Evolutionary conservation across 2,888 invertebrate genomes (phyloP).

Genomic region (Capitulum mitella): DNA sequence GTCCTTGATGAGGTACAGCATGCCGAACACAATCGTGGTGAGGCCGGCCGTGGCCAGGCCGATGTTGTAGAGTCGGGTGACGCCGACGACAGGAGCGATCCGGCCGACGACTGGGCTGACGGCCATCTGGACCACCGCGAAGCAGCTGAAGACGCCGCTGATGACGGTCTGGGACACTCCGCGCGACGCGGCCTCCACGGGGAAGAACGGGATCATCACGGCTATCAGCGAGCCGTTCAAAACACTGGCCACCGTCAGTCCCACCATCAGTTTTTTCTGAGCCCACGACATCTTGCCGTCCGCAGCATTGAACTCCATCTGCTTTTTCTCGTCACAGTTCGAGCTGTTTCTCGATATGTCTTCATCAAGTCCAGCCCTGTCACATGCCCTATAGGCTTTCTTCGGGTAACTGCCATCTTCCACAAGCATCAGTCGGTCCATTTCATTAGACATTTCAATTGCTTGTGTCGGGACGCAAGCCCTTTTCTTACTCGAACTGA

Average conservation of each 20-base stretch:
- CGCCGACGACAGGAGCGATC: neutral
- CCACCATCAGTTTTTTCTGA: neutral
- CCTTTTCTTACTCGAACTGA: too few relatives aligned
- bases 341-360: too few relatives aligned
- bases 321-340: too few relatives aligned
- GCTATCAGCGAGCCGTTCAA: neutral
- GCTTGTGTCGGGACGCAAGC: too few relatives aligned
- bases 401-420: too few relatives aligned
- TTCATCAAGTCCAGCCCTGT: too few relatives aligned
- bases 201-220: conserved; percentile 18
- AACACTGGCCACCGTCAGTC: neutral
- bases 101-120: neutral
- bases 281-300: neutral
- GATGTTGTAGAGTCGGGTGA: neutral
- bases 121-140: neutral
- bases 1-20: neutral
- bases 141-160: conserved; percentile 14
- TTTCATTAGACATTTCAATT: too few relatives aligned
- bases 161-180: neutral
- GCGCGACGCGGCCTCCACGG: neutral
- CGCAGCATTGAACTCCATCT: too few relatives aligned
- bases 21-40: neutral
- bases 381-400: too few relatives aligned
- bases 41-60: neutral
- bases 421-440: too few relatives aligned